phyloP scores from a whole-genome alignment of 2,888 invertebrate genomes.

The Thyatira batis region DNA sequence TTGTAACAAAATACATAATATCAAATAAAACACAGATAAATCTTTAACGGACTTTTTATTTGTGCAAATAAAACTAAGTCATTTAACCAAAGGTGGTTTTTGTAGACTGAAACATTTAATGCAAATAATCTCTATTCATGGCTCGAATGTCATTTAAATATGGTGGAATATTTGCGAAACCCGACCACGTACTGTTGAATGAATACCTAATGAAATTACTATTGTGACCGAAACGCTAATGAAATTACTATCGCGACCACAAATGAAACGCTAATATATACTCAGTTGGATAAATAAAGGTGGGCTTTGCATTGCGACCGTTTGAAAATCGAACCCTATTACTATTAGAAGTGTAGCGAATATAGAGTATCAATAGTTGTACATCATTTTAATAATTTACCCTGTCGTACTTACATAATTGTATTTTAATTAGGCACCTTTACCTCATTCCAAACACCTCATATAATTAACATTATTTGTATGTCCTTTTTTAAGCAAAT shows the following conservation, averaged over 20 bases:
- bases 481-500: background rate
- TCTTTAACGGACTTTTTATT: too few relatives aligned
- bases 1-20: background rate
- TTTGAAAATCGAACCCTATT: background rate
- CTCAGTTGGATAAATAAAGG: conserved; percentile 2
- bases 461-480: background rate
- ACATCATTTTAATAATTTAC: too few relatives aligned
- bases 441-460: background rate
- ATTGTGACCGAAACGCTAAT: conserved; percentile 30
- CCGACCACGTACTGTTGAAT: conserved; percentile 28
- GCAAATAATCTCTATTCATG: conserved; percentile 1
- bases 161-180: conserved; percentile 20
- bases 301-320: background rate
- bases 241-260: conserved; percentile 32
- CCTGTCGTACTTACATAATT: too few relatives aligned
- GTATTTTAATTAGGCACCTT: too few relatives aligned
- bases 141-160: background rate
- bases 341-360: background rate
- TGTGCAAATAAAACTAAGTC: too few relatives aligned
- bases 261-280: conserved; percentile 8
- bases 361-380: too few relatives aligned
- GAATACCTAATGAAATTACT: conserved; percentile 40
- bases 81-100: too few relatives aligned
- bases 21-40: background rate
- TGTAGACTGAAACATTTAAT: too few relatives aligned